Conservation (phyloP, 2,888 invertebrate genomes). For the Carterocephalus palaemon region DNA sequence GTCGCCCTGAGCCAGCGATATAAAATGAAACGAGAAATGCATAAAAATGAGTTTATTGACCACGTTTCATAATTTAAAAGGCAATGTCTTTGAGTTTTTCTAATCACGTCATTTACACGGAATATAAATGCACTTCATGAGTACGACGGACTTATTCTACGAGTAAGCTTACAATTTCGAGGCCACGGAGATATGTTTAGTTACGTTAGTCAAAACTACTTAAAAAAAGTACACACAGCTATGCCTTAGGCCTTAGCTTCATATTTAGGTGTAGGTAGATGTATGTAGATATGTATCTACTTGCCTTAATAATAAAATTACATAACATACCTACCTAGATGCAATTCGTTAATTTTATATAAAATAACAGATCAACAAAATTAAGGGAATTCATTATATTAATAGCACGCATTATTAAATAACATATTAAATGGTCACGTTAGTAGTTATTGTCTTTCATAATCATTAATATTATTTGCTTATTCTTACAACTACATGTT, state of each 20-base stretch:
- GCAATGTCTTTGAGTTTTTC: conserved; percentile 25
- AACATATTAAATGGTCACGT: conserved; percentile 15
- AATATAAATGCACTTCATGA: conserved; percentile 26
- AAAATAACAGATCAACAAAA: conserved; percentile 23
- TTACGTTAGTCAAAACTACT: conserved; percentile 29
- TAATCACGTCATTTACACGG: conserved; percentile 21
- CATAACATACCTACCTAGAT: conserved; percentile 3
- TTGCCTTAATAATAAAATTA: conserved; percentile 1
- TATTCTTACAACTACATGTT: conserved; percentile 13
- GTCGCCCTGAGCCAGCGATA: no score
- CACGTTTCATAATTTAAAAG: conserved; percentile 15
- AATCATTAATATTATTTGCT: conserved; percentile 5
- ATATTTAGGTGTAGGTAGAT: no score
- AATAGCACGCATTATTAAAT: conserved; percentile 21
- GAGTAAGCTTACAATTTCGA: conserved; percentile 19
- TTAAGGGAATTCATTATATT: conserved; percentile 7
- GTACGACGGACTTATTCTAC: conserved; percentile 22
- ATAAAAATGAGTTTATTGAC: conserved; percentile 25
- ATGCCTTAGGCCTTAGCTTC: no score
- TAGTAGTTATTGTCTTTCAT: conserved; percentile 34
- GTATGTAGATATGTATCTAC: no score
- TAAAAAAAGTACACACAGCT: no score
- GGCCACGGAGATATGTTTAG: conserved; percentile 24
- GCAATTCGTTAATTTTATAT: conserved; percentile 16
- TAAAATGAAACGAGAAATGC: conserved; percentile 21